Base-by-base conservation (phyloP, 2,797 vertebrate genomes). In the Labeo calbasu region DNA sequence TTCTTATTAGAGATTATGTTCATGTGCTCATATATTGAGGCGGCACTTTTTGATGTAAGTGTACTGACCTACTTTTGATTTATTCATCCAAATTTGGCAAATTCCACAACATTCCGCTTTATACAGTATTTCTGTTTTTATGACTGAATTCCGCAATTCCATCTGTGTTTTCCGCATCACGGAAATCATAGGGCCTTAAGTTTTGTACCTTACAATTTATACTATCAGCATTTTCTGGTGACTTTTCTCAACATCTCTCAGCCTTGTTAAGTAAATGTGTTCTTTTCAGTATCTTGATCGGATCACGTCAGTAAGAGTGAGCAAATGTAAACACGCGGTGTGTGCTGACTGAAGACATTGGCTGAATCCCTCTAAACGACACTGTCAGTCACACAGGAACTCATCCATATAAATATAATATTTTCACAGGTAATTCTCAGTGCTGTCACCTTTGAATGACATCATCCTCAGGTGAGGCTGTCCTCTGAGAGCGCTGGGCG, bases 401-500 rank as follows among this genome's bases (percentile, higher is more conserved):
- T 87, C 82, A 85, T 86, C 79, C 86, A 86, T 88, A 90, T 89
- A 91, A 87, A 89, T 89, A 88, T 91, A 85, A 89, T 88, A 91
- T 91, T 92, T 91, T 91, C 83, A 77, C 82, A 85, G 70, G 82
- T 85, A 84, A 81, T 90, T 90, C 88, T 57, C 77, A 84, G 83
- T 69, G 87, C 87, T 86, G 86, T 92, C 88, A 92, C 89, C 90
- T 93, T 91, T 86, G 91, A 92, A 92, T 87, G 91, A 91, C 91
- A 90, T 85, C 32, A 79, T 84, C 78, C 84, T 81, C 86, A 48
- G 84, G 87, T 89, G 86, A 84, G 68, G 82, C 84, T 79, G 87
- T 88, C 83, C 79, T 85, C 78, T 15, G 79, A 69, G 84, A 86
- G 73, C 68, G 57, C 2, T 2, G 17, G 53, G 71, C 82, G 70